Evolutionary conservation across 2,113 vertebrate species (phyloP), one percentile per base, ranked within the genome.

Genomic region (Poecile atricapillus): DNA sequence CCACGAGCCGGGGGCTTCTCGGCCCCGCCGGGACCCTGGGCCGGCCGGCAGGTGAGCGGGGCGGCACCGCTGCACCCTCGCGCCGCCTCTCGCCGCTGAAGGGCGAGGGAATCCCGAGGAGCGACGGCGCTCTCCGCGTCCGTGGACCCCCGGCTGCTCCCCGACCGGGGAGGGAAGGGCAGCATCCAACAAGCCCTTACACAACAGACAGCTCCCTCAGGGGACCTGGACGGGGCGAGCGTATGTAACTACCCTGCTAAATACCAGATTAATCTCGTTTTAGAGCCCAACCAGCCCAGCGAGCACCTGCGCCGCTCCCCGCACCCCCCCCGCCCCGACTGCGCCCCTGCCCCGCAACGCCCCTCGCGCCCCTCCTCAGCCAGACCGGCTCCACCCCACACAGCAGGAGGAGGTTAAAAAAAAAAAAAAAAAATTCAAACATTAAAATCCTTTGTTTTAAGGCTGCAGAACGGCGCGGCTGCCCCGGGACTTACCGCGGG

Each of bases 401-500:
- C 7, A 9, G 17, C 1, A 3, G 30, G 20, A 15, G 23, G 30
- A 3, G 10, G 0, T 1, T 4, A 3, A 9, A 16, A 14, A 13
- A 27, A 17, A 27, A 13, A 10, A 15, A 7, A 7, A 22, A 6
- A 11, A 2, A 5, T 1, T 2, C 27, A 58, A 18, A 11, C 13
- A 15, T 0, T 4, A 5, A 13, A 25, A 17, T 19, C 8, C 31
- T 35, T 35, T 35, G n/a, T 49, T 64, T 35, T 7, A 71, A 50
- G 44, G 31, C 25, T 37, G 44, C 6, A 50, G 39, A 67, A 65
- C 2, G 3, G n/a, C 13, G n/a, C 33, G 15, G 59, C 58, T 73
- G 47, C 82, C 76, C 59, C 47, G 8, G 50, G 30, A 97, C 97
- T 97, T 95, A 97, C 97, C 96, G 86, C 85, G 95, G 68, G 75